These are phyloP conservation scores for Columba janthina DNA, from an alignment of 2,113 vertebrate species.

Conservation along the genomic window DNA sequence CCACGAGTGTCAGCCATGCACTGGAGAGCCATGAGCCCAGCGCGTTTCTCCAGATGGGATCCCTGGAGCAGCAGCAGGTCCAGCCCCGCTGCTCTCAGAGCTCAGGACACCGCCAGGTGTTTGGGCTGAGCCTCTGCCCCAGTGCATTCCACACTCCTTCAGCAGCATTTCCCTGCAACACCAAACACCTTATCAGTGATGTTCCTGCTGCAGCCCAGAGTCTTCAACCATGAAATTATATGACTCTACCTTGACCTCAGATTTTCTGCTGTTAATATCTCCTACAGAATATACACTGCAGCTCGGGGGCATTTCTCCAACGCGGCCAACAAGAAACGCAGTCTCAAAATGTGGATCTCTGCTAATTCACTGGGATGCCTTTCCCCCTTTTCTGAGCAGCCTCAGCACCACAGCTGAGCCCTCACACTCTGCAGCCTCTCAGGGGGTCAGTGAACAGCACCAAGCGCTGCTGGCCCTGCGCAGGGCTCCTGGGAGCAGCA, in stretches of 20 bases:
- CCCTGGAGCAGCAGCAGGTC: neutral
- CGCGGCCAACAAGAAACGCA: neutral
- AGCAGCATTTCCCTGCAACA: neutral
- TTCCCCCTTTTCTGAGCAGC: neutral
- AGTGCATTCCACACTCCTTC: neutral
- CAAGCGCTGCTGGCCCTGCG: accelerated
- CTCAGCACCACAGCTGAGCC: neutral
- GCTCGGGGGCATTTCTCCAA: constrained; percentile 37
- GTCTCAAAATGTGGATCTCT: neutral
- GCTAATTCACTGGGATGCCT: neutral
- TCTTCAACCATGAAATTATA: constrained; percentile 69
- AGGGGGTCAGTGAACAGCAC: accelerated
- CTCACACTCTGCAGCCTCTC: neutral
- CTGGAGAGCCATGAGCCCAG: neutral
- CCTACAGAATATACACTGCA: constrained; percentile 32
- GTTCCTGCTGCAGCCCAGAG: constrained; percentile 17
- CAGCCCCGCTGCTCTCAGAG: neutral
- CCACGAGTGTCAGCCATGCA: neutral
- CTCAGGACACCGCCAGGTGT: neutral
- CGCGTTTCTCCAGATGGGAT: neutral
- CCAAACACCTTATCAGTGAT: constrained; percentile 25
- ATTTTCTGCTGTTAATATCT: constrained; percentile 56
- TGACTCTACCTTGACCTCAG: constrained; percentile 59
- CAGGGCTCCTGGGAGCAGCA: neutral
- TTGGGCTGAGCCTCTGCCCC: neutral